phyloP scores from a whole-genome alignment of 53 echinoderm and acorn worm genomes.

The Echinometra lucunter region DNA sequence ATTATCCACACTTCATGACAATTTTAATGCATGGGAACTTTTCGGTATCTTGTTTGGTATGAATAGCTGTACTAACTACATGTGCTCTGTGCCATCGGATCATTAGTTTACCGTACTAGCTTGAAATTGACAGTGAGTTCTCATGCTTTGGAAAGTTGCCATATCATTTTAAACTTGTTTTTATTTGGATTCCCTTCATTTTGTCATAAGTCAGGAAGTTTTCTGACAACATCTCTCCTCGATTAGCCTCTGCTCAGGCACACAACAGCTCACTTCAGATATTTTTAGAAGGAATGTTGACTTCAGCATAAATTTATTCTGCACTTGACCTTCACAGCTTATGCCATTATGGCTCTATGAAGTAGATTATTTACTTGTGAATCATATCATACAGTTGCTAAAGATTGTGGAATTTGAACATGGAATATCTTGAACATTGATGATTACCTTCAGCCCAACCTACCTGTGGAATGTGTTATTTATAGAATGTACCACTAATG shows the following conservation, averaged over 20 bases:
- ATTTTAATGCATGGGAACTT: background rate
- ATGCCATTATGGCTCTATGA: background rate
- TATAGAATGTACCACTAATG: background rate
- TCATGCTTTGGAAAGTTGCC: background rate
- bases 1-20: constrained; percentile 36
- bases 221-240: constrained; percentile 17
- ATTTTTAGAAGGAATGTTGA: background rate
- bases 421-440: constrained; percentile 17
- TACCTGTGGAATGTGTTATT: background rate
- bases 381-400: background rate
- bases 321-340: background rate
- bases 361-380: background rate
- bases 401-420: constrained; percentile 6
- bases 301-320: background rate
- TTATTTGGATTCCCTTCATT: background rate
- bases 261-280: background rate
- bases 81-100: background rate
- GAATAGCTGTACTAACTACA: background rate
- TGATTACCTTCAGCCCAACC: background rate
- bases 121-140: background rate
- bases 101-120: background rate
- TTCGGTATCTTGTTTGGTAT: background rate
- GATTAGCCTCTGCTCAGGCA: background rate
- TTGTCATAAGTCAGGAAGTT: background rate
- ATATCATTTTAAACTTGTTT: background rate